These are phyloP conservation scores for Rhamphomyia laevipes DNA, from an alignment of 2,888 invertebrate genomes.

Conservation along the genomic window DNA sequence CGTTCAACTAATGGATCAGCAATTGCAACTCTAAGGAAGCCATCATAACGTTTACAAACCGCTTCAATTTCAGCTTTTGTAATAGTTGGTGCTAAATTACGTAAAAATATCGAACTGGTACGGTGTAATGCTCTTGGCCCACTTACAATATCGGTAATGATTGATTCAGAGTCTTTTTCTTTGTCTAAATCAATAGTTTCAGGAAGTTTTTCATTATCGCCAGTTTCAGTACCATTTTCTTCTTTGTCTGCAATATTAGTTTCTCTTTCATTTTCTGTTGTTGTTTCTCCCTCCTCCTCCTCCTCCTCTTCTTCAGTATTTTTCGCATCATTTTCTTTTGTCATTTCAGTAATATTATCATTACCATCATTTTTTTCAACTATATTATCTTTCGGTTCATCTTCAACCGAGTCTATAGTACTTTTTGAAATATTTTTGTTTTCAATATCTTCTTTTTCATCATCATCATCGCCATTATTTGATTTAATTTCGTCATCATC, in stretches of 20 bases:
- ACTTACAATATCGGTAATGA: conserved; percentile 23
- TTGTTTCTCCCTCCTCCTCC: conserved; percentile 25
- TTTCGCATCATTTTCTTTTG: conserved; percentile 19
- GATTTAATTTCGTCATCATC: conserved; percentile 12
- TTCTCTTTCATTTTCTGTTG: conserved; percentile 15
- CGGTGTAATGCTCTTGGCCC: conserved; percentile 70
- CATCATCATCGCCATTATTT: conserved; percentile 20
- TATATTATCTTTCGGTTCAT: conserved; percentile 1
- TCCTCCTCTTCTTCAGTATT: conserved; percentile 36
- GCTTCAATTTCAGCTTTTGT: conserved; percentile 95
- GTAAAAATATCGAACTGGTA: conserved; percentile 91
- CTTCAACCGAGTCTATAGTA: no score
- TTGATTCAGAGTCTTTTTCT: conserved; percentile 38
- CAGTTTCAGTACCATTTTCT: conserved; percentile 13
- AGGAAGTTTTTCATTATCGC: conserved; percentile 16
- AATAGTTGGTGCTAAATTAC: conserved; percentile 91
- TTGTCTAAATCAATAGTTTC: conserved; percentile 40
- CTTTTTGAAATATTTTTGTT: no score
- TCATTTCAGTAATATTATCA: conserved; percentile 16
- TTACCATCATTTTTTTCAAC: conserved; percentile 10
- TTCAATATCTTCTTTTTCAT: conserved; percentile 5
- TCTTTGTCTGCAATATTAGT: conserved; percentile 13
- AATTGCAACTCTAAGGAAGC: conserved; percentile 88
- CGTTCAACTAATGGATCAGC: conserved; percentile 96
- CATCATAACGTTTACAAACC: conserved; percentile 84